Evolutionary conservation across 2,797 vertebrate genomes (phyloP), one percentile per base, ranked within the genome.

Genomic region (Triplophysa bombifrons): DNA sequence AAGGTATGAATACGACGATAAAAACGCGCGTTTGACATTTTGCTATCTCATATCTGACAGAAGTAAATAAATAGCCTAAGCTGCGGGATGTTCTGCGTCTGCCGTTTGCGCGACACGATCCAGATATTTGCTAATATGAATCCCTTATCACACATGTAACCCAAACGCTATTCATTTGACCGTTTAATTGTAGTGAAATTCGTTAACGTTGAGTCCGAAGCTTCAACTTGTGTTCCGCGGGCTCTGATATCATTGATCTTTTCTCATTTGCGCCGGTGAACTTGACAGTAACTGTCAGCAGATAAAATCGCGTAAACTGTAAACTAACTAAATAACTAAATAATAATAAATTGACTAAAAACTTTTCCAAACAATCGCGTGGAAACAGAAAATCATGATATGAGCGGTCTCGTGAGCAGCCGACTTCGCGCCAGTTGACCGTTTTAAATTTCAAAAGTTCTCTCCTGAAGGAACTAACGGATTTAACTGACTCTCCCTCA

Each of bases 251-350:
- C 0, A 56, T 46, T 60, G 41, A 20, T 80, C 38, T 34, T 53
- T 38, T 20, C 64, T 20, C 13, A 30, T 19, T 69, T 63, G 38
- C n/a, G 22, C 34, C 19, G 30, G 72, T 80, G 1, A 67, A 76
- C 67, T 82, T 73, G 69, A 76, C 76, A 66, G 64, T 44, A 78
- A 85, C 70, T 75, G 72, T 60, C n/a, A 72, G 44, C 38, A 27
- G 38, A 50, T 22, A 19, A 10, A 55, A 56, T 14, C 53, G 77
- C 78, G 85, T 7, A 2, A 0, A 22, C 22, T 22, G 22, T 22
- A 22, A 22, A 22, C 22, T 22, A 22, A 22, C 22, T 22, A 1
- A 22, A 22, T 22, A 22, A 27, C 25, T 2, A 27, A 6, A 8
- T 5, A 78, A 84, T n/a, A 34, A 30, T 61, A 61, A 74, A 51